These are phyloP conservation scores for Drosophila kurseongensis DNA, from an alignment of 1,140 invertebrate genomes.

Conservation along the genomic window DNA sequence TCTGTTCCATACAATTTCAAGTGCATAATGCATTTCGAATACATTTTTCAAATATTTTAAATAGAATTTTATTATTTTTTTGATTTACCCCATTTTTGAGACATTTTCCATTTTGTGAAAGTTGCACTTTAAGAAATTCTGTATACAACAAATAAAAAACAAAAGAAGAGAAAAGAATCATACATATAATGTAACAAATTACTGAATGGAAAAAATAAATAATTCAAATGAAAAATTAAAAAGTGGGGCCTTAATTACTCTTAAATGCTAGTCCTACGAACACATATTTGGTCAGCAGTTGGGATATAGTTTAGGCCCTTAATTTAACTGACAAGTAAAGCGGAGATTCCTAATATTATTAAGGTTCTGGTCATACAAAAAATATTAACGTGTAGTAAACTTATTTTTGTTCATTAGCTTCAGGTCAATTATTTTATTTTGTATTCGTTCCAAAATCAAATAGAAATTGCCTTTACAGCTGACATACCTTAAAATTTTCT, in stretches of 20 bases:
- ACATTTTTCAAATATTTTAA: conserved; percentile 62
- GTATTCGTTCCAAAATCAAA: no score
- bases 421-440: no score
- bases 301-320: neutral
- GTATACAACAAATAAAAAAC: conserved; percentile 53
- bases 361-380: no score
- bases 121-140: conserved; percentile 54
- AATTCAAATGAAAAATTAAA: conserved; percentile 43
- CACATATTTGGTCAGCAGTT: conserved; percentile 68
- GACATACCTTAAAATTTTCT: no score
- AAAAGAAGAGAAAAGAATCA: conserved; percentile 48
- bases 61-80: conserved; percentile 50
- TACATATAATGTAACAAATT: conserved; percentile 72
- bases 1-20: conserved; percentile 56
- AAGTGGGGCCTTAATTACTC: conserved; percentile 26
- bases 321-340: conserved; percentile 18
- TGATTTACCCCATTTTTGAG: conserved; percentile 43
- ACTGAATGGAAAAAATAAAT: conserved; percentile 71
- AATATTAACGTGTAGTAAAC: no score
- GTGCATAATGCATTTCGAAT: conserved; percentile 71
- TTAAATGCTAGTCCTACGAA: conserved; percentile 48
- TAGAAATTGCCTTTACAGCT: no score
- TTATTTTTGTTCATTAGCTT: no score
- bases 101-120: conserved; percentile 39
- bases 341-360: neutral